phyloP scores from a whole-genome alignment of 2,113 vertebrate species.

The Petromus typicus region DNA sequence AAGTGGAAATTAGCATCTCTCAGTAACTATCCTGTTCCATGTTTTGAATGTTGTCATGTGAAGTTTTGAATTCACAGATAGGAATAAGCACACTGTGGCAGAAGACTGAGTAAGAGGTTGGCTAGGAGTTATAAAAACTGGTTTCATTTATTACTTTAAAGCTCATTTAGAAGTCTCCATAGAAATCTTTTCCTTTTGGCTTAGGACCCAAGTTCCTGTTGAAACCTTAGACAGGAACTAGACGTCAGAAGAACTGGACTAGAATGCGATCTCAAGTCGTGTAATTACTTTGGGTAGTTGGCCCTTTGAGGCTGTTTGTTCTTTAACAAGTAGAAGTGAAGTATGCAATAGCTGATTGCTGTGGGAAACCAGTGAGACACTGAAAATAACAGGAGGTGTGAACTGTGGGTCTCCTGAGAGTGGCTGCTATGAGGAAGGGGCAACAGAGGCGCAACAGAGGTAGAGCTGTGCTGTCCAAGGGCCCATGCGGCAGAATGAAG shows the following conservation, averaged over 20 bases:
- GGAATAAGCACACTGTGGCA: neutral
- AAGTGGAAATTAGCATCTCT: neutral
- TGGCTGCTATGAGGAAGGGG: neutral
- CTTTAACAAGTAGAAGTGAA: neutral
- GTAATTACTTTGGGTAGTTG: neutral
- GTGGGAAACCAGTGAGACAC: neutral
- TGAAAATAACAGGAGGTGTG: neutral
- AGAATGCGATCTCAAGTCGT: neutral
- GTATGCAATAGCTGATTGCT: neutral
- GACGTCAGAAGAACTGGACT: neutral
- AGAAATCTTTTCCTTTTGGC: neutral
- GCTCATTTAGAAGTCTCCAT: neutral
- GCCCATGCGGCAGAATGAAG: fast-evolving
- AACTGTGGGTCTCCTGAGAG: neutral
- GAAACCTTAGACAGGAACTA: neutral
- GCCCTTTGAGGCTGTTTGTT: neutral
- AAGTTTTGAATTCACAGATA: neutral
- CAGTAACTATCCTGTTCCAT: neutral
- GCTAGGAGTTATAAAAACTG: too few species aligned
- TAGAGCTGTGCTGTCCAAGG: fast-evolving
- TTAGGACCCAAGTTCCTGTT: neutral
- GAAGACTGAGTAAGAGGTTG: too few species aligned
- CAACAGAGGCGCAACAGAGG: fast-evolving
- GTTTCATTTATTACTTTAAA: neutral
- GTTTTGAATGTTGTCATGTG: neutral